These are phyloP conservation scores for Caranx ignobilis DNA, from an alignment of 2,113 vertebrate genomes.

Conservation along the genomic window DNA sequence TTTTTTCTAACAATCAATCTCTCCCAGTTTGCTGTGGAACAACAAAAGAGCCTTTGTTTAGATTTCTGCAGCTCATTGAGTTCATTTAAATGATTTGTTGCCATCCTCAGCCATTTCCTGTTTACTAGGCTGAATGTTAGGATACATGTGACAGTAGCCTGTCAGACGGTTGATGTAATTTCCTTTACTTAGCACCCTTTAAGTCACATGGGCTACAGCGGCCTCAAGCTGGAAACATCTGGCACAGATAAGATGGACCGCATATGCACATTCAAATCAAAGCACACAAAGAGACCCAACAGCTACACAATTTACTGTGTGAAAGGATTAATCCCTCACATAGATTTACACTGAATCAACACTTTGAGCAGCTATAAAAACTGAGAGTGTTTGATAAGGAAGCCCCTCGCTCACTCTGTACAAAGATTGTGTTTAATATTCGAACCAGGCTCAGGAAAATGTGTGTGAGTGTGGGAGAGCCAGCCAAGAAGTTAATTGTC, in stretches of 20 bases:
- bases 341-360: slow-evolving; percentile 14
- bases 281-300: slow-evolving; percentile 4
- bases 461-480: slow-evolving; percentile 34
- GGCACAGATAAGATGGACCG: slow-evolving; percentile 40
- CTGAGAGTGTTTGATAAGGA: slow-evolving; percentile 25
- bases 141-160: slow-evolving; percentile 59
- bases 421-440: slow-evolving; percentile 42
- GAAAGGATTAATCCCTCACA: not conserved
- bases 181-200: slow-evolving; percentile 59
- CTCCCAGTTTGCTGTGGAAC: not conserved
- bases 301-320: not conserved
- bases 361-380: slow-evolving; percentile 27
- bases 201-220: slow-evolving; percentile 14
- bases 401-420: slow-evolving; percentile 9
- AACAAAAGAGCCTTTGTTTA: slow-evolving; percentile 9
- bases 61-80: slow-evolving; percentile 34
- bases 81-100: slow-evolving; percentile 54
- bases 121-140: slow-evolving; percentile 59
- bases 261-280: slow-evolving; percentile 14
- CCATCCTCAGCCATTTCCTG: slow-evolving; percentile 60
- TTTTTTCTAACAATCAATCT: not conserved
- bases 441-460: slow-evolving; percentile 36
- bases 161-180: slow-evolving; percentile 64
- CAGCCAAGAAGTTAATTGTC: slow-evolving; percentile 61
- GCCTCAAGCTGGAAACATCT: slow-evolving; percentile 59